Evolutionary conservation across 2,888 invertebrate genomes (phyloP).

Genomic region (Caenorhabditis sp.): DNA sequence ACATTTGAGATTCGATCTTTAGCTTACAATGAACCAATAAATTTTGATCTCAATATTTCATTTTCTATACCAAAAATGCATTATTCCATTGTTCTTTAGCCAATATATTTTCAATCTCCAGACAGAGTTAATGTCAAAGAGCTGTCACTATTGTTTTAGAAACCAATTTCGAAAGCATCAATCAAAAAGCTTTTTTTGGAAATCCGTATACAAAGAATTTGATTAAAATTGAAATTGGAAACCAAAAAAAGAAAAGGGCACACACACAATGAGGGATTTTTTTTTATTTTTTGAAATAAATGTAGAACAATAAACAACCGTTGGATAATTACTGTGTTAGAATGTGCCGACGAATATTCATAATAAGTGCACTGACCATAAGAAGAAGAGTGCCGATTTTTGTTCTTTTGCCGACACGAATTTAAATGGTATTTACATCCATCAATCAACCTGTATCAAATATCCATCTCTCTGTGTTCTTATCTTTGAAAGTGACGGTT

Average conservation of each 20-base stretch:
- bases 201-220: not conserved
- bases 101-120: no score
- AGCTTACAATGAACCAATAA: no score
- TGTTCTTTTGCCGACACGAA: not conserved
- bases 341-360: no score
- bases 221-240: not conserved
- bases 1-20: no score
- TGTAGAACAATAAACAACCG: not conserved
- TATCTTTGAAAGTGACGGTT: not conserved
- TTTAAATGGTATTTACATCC: not conserved
- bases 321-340: not conserved
- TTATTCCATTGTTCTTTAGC: no score
- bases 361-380: not conserved
- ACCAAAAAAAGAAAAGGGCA: not conserved
- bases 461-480: not conserved
- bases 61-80: no score
- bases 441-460: conserved; percentile 9
- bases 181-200: not conserved
- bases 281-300: no score
- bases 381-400: not conserved
- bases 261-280: not conserved
- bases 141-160: not conserved
- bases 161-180: not conserved
- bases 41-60: no score
- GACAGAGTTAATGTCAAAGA: no score